Percentiles rank a stretch among this genome's conserved stretches.
These are phyloP conservation scores for Helicoverpa zea DNA, from an alignment of 1,140 invertebrate species.

Conservation along the genomic window DNA sequence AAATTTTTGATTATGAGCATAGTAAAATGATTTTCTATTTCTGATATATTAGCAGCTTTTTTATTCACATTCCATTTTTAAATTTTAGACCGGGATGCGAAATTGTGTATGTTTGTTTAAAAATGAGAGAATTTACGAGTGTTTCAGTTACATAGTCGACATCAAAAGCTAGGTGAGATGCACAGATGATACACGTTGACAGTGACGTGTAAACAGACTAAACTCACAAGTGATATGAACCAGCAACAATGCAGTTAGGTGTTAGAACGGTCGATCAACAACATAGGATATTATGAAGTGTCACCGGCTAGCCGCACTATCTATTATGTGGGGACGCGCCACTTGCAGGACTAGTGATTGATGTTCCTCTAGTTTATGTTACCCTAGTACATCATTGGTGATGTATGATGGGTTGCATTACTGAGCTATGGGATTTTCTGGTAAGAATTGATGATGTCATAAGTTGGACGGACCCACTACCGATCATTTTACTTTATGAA, in stretches of 20 bases:
- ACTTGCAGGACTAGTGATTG: constrained; percentile 30
- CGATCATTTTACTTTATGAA: no score
- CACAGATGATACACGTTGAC: no score
- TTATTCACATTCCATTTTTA: no score
- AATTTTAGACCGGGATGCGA: no score
- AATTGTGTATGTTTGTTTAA: no score
- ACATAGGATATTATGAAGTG: constrained; percentile 26
- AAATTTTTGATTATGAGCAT: no score
- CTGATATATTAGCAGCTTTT: no score
- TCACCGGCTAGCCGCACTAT: constrained; percentile 31
- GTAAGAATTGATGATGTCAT: constrained; percentile 11
- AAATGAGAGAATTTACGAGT: no score
- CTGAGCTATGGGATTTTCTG: neutral
- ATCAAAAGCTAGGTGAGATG: no score
- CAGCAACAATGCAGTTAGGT: constrained; percentile 26
- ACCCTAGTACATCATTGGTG: constrained; percentile 19
- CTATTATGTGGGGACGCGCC: constrained; percentile 33
- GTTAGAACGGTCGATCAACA: constrained; percentile 29
- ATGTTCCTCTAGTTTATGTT: constrained; percentile 28
- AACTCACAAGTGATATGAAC: constrained; percentile 19
- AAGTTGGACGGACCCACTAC: neutral
- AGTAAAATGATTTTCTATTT: no score
- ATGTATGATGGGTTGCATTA: constrained; percentile 26
- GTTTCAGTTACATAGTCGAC: no score
- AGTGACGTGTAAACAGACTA: neutral